These are phyloP conservation scores for Tribolium castaneum DNA, from an alignment of 1,140 invertebrate species.

Conservation along the genomic window DNA sequence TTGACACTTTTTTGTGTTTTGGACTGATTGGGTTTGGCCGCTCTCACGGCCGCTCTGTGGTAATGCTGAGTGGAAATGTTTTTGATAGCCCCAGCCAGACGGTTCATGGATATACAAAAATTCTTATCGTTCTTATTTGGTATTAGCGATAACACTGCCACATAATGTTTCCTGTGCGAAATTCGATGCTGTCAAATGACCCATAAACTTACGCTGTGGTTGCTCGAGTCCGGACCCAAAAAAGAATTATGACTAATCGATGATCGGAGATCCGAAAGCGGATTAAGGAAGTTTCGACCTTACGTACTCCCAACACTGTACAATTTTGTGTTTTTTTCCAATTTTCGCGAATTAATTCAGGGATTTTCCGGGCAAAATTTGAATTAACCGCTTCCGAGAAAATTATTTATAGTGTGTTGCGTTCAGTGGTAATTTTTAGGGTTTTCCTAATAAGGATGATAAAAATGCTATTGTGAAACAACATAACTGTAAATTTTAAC, in stretches of 20 bases:
- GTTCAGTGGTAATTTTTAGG: too few relatives aligned
- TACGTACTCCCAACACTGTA: neutral
- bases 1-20: neutral
- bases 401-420: too few relatives aligned
- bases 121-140: conserved; percentile 25
- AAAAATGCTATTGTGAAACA: too few relatives aligned
- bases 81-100: conserved; percentile 30
- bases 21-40: neutral
- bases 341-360: neutral
- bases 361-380: too few relatives aligned
- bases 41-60: conserved; percentile 8
- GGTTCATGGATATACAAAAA: conserved; percentile 34
- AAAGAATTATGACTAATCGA: neutral
- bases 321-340: neutral
- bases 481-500: too few relatives aligned
- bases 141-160: conserved; percentile 9
- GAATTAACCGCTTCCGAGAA: too few relatives aligned
- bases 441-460: too few relatives aligned
- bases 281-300: neutral
- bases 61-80: neutral
- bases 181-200: conserved; percentile 17
- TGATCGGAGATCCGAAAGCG: neutral
- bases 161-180: conserved; percentile 26
- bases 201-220: conserved; percentile 15
- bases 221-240: conserved; percentile 1